Conservation (phyloP, 2,888 invertebrate genomes). For the Penaeus monodon region DNA sequence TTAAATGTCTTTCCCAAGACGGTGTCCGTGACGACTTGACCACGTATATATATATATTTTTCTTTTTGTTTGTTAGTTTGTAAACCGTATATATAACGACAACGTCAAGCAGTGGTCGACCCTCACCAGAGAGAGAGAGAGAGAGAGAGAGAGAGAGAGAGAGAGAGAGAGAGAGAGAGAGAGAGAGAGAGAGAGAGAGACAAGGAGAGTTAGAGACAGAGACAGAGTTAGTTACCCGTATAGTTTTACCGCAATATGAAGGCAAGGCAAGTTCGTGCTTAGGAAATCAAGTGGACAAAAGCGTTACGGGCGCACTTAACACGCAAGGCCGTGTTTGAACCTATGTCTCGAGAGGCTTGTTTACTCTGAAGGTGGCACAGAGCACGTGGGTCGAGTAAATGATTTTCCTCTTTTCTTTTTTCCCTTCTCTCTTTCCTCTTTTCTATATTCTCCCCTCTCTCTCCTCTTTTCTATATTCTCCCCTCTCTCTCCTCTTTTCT, state of each 20-base stretch:
- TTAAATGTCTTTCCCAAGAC: too few species aligned
- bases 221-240: not conserved
- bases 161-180: not conserved
- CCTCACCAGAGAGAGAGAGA: not conserved
- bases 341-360: too few species aligned
- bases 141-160: not conserved
- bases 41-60: too few species aligned
- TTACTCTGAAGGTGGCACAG: too few species aligned
- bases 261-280: too few species aligned
- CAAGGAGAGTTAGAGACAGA: not conserved
- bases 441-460: not conserved
- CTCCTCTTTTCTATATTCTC: not conserved
- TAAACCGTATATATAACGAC: too few species aligned
- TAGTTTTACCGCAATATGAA: too few species aligned
- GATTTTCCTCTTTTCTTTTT: not conserved
- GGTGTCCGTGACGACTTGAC: too few species aligned
- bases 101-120: not conserved
- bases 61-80: too few species aligned
- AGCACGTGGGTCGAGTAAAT: not conserved
- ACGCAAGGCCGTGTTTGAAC: too few species aligned
- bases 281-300: too few species aligned
- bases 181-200: not conserved
- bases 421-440: not conserved
- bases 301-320: too few species aligned
- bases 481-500: not conserved